Conservation (phyloP, 2,888 invertebrate species). For the Lamellibrachia columna region DNA sequence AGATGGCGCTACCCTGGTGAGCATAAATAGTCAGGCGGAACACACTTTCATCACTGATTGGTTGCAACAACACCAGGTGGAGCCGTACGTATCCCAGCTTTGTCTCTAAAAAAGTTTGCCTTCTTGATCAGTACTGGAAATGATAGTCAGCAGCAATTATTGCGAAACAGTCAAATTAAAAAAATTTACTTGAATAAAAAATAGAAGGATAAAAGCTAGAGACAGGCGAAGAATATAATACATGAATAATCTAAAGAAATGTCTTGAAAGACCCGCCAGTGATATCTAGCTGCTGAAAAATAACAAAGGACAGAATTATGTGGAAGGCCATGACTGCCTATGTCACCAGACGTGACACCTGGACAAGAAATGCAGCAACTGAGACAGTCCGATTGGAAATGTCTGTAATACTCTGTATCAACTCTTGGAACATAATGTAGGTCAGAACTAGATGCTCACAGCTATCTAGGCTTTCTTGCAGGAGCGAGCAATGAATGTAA, state of each 20-base stretch:
- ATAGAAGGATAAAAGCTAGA: background rate
- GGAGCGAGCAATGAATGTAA: too few relatives aligned
- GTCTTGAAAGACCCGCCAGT: background rate
- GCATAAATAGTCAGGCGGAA: slow-evolving; percentile 84
- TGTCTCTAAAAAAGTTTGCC: too few relatives aligned
- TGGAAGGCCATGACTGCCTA: background rate
- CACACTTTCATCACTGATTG: slow-evolving; percentile 87
- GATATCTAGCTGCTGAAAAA: background rate
- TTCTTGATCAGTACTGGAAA: background rate
- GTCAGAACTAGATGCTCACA: too few relatives aligned
- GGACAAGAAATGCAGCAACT: too few relatives aligned
- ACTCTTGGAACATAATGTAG: too few relatives aligned
- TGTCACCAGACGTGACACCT: background rate
- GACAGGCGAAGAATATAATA: too few relatives aligned
- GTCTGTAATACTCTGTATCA: too few relatives aligned
- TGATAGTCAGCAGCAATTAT: too few relatives aligned
- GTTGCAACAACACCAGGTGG: slow-evolving; percentile 82
- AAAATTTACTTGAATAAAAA: background rate
- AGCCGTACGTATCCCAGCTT: slow-evolving; percentile 42
- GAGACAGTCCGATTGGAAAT: too few relatives aligned
- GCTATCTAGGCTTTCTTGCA: too few relatives aligned
- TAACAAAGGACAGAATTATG: background rate
- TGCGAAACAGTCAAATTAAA: too few relatives aligned
- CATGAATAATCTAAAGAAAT: too few relatives aligned
- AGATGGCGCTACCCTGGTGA: slow-evolving; percentile 74